phyloP scores from a whole-genome alignment of 2,797 vertebrate genomes.

The Tympanoctomys barrerae region DNA sequence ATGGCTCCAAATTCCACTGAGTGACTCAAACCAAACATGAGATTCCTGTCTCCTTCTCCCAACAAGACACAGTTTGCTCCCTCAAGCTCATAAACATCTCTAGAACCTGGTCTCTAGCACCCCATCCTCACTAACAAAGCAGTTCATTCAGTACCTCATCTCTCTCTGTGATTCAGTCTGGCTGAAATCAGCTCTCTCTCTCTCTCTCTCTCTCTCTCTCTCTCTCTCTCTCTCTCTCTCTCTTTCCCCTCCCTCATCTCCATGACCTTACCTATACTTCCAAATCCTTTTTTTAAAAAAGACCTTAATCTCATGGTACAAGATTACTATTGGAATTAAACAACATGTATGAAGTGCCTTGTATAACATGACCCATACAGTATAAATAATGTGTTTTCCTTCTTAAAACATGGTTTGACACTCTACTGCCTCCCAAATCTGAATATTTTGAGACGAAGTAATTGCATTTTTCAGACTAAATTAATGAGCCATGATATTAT shows the following conservation, averaged over 20 bases:
- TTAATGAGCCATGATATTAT: constrained; percentile 66
- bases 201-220: no score
- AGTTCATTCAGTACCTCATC: not conserved
- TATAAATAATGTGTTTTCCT: constrained; percentile 47
- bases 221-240: no score
- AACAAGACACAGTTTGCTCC: not conserved
- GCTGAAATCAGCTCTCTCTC: not conserved
- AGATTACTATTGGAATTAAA: not conserved
- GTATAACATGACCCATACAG: not conserved
- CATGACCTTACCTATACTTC: not conserved
- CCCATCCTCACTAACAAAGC: not conserved
- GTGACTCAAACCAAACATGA: not conserved
- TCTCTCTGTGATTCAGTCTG: not conserved
- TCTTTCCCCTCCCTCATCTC: not conserved
- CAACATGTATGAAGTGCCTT: not conserved
- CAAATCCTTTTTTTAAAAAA: constrained; percentile 6
- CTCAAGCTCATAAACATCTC: not conserved
- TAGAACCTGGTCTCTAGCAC: not conserved
- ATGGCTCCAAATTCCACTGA: not conserved
- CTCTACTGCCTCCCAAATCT: constrained; percentile 36
- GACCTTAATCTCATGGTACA: not conserved
- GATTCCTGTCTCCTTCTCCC: not conserved
- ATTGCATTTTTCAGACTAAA: constrained; percentile 64
- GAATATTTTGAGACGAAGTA: constrained; percentile 59
- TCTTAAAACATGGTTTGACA: constrained; percentile 49